phyloP scores from a whole-genome alignment of 2,888 invertebrate species.

The Cephus runcator region DNA sequence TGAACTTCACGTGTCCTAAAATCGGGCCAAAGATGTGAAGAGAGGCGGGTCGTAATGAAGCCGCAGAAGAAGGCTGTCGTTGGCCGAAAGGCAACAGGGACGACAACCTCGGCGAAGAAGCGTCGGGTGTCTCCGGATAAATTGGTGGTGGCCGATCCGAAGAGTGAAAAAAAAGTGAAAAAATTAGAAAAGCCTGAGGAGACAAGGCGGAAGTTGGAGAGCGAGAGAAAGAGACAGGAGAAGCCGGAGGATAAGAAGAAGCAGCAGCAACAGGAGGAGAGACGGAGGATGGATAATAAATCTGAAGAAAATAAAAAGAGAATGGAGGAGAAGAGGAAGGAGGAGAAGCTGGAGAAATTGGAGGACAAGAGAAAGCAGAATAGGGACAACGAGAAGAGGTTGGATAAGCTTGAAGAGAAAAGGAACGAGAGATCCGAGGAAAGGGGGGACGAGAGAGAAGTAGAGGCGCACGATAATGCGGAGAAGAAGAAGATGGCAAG shows the following conservation, averaged over 20 bases:
- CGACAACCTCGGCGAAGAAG: constrained; percentile 58
- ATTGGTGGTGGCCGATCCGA: constrained; percentile 44
- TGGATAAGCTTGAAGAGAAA: constrained; percentile 35
- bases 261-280: constrained; percentile 44
- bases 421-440: constrained; percentile 40
- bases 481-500: constrained; percentile 46
- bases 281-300: constrained; percentile 47
- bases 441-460: constrained; percentile 23
- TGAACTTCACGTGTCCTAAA: background rate
- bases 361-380: constrained; percentile 42
- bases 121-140: constrained; percentile 55
- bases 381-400: constrained; percentile 44
- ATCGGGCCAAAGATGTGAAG: constrained; percentile 53
- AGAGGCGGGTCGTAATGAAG: constrained; percentile 56
- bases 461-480: background rate
- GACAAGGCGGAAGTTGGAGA: constrained; percentile 34
- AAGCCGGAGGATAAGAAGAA: constrained; percentile 35
- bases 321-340: constrained; percentile 38
- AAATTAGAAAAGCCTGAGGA: constrained; percentile 34
- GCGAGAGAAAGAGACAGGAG: constrained; percentile 33
- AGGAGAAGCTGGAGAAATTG: constrained; percentile 32
- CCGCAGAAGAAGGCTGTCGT: constrained; percentile 63
- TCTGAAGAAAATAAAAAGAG: constrained; percentile 32
- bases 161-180: constrained; percentile 48
- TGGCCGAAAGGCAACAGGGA: constrained; percentile 61